phyloP scores from a whole-genome alignment of 2,113 vertebrate species.

The Acrocephalus kingi region DNA sequence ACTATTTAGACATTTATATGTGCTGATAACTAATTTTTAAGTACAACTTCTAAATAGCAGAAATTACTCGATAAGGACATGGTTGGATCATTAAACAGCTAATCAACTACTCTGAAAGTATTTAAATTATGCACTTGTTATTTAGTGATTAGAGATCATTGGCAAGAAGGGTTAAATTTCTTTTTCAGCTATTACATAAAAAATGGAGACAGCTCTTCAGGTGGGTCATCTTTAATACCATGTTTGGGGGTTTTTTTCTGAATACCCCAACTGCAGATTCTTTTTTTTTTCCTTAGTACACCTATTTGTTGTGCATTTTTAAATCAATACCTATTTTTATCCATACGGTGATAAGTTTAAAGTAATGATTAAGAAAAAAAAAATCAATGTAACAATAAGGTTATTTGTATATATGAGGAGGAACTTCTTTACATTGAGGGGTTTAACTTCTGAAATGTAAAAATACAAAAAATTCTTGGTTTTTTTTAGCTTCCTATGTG shows the following conservation, averaged over 20 bases:
- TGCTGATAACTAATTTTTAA: not conserved
- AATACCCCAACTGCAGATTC: not conserved
- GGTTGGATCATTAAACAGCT: not conserved
- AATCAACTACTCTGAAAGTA: not conserved
- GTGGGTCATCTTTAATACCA: not conserved
- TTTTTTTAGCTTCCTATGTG: slow-evolving; percentile 89
- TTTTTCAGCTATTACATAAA: not conserved
- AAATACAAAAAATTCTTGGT: slow-evolving; percentile 56
- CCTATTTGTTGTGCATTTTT: not conserved
- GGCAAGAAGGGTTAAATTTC: not conserved
- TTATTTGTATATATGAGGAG: not conserved
- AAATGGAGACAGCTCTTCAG: not conserved
- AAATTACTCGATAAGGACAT: not conserved
- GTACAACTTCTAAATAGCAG: not conserved
- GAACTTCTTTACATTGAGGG: not conserved
- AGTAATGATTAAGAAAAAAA: not conserved
- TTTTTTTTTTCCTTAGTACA: not conserved
- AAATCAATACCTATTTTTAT: not conserved
- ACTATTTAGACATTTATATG: not conserved
- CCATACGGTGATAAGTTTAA: not conserved
- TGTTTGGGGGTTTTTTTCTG: not conserved
- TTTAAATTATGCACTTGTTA: not conserved
- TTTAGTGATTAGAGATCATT: not conserved
- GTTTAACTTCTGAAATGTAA: not conserved
- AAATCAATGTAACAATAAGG: not conserved